Conservation (phyloP, 2,113 vertebrate species). For the Mesoclemmys tuberculata region DNA sequence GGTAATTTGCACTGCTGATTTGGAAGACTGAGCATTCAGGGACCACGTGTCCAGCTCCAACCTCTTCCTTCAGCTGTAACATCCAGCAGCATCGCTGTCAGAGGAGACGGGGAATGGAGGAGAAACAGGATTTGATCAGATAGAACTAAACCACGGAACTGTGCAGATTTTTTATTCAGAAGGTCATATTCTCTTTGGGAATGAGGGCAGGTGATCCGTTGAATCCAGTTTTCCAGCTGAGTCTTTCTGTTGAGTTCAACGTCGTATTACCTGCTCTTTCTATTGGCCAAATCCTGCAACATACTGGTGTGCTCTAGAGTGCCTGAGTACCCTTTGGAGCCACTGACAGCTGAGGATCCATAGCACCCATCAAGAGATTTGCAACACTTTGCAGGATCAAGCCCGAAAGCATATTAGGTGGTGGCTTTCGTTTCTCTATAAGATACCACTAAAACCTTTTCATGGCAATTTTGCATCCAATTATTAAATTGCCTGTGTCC, state of each 20-base stretch:
- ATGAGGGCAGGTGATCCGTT: background rate
- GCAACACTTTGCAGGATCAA: background rate
- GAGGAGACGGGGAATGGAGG: background rate
- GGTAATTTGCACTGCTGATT: background rate
- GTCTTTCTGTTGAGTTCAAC: background rate
- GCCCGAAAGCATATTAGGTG: background rate
- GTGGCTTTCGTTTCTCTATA: background rate
- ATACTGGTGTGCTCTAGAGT: background rate
- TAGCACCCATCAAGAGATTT: background rate
- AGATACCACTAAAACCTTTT: background rate
- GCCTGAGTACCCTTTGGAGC: background rate
- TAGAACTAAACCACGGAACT: background rate
- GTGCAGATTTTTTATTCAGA: background rate
- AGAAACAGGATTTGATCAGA: background rate
- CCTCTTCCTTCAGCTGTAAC: background rate
- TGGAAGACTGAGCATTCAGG: background rate
- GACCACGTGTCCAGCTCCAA: background rate
- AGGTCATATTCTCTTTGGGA: background rate
- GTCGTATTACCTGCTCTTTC: background rate
- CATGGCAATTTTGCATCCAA: background rate
- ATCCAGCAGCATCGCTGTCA: background rate
- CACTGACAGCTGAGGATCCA: background rate
- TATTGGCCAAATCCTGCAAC: background rate
- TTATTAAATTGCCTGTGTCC: background rate
- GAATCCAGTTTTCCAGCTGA: background rate